phyloP scores from a whole-genome alignment of 64 coral and sea anemone species.

The Orbicella faveolata region DNA sequence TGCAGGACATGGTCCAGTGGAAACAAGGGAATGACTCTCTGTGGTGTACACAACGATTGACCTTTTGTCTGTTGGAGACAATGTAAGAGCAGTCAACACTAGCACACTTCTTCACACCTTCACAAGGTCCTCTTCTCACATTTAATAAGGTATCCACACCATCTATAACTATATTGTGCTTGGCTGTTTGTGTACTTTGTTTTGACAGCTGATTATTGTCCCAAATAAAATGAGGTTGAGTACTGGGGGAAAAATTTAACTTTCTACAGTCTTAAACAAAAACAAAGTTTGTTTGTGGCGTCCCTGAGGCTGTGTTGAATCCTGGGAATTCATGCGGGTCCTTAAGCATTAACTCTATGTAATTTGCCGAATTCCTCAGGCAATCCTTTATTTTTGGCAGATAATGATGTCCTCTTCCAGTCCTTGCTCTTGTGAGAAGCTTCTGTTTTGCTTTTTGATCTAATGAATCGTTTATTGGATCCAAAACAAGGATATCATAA shows the following conservation, averaged over 20 bases:
- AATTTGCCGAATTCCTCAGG: constrained; percentile 2
- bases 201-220: constrained; percentile 29
- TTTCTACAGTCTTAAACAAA: constrained; percentile 8
- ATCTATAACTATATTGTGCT: not conserved
- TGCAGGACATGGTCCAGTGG: constrained; percentile 21
- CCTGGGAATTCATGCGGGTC: constrained; percentile 49
- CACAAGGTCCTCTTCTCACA: constrained; percentile 22
- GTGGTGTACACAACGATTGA: constrained; percentile 37
- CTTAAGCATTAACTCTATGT: not conserved
- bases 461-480: constrained; percentile 13
- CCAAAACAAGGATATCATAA: constrained; percentile 24
- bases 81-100: constrained; percentile 13
- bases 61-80: constrained; percentile 51
- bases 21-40: constrained; percentile 36
- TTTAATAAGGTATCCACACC: not conserved
- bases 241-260: constrained; percentile 2
- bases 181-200: constrained; percentile 1
- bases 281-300: not conserved
- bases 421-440: not conserved
- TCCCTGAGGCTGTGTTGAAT: not conserved
- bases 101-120: constrained; percentile 38
- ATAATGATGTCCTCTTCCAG: constrained; percentile 19
- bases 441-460: not conserved
- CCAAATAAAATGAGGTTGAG: constrained; percentile 32
- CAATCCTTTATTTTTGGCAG: constrained; percentile 40